A percentile compares a stretch with the other conserved stretches of the same genome.
These are phyloP conservation scores for Pedionomus torquatus DNA, from an alignment of 2,113 vertebrate genomes.

Conservation along the genomic window DNA sequence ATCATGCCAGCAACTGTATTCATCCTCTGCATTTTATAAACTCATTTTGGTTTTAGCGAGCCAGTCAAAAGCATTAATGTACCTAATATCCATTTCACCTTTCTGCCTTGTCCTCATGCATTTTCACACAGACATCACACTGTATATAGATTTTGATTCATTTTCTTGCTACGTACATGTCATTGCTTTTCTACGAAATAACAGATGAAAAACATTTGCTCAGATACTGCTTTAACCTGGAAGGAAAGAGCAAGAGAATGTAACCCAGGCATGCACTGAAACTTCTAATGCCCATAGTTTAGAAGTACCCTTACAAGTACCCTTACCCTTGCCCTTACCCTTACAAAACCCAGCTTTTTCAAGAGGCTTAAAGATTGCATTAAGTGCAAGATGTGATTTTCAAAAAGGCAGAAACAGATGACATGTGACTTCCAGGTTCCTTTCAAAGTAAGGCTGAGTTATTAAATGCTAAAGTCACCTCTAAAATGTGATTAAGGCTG, in stretches of 20 bases:
- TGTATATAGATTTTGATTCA: neutral
- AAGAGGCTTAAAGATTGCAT: neutral
- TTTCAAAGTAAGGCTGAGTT: constrained; percentile 17
- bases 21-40: neutral
- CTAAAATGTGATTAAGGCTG: constrained; percentile 16
- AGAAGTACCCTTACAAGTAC: neutral
- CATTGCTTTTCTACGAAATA: neutral
- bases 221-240: neutral
- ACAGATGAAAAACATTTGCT: neutral
- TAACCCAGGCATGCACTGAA: neutral
- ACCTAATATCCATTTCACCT: neutral
- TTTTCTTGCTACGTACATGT: neutral
- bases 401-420: constrained; percentile 15
- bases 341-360: neutral
- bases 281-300: neutral
- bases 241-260: neutral
- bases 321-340: neutral
- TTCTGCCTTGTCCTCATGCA: neutral
- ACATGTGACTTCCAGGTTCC: neutral
- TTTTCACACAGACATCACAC: neutral
- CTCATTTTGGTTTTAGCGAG: neutral
- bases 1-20: neutral
- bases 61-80: neutral
- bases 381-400: neutral
- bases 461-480: constrained; percentile 6